Evolutionary conservation across 2,113 vertebrate species (phyloP).

Genomic region (Prietella phreatophila): DNA sequence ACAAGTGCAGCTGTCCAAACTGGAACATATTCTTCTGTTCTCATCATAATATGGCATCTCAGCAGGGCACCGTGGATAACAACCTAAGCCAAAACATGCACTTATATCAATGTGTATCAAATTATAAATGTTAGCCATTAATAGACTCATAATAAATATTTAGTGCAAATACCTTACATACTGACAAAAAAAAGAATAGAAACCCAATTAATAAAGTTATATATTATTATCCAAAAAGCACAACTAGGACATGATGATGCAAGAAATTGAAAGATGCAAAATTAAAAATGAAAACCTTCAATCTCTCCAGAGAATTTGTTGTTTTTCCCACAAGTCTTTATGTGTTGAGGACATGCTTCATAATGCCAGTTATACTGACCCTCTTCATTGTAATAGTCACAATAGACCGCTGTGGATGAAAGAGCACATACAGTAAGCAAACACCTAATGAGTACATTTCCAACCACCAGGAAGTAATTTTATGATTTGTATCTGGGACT

Average conservation of each 20-base stretch:
- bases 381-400: conserved; percentile 81
- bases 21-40: conserved; percentile 74
- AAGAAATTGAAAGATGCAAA: not conserved
- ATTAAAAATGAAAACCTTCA: conserved; percentile 72
- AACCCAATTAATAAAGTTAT: not conserved
- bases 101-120: not conserved
- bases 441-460: not conserved
- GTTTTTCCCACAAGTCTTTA: conserved; percentile 73
- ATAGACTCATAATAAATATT: not conserved
- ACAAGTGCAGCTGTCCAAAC: conserved; percentile 74
- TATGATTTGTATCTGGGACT: not conserved
- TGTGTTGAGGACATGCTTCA: conserved; percentile 76
- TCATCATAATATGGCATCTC: conserved; percentile 77
- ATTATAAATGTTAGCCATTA: not conserved
- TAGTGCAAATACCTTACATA: not conserved
- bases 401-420: conserved; percentile 75
- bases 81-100: conserved; percentile 66
- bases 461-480: conserved; percentile 30
- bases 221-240: not conserved
- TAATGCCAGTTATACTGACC: conserved; percentile 81
- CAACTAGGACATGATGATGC: not conserved
- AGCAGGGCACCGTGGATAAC: conserved; percentile 79
- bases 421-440: conserved; percentile 23
- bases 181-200: not conserved
- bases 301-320: conserved; percentile 70